Evolutionary conservation across 2,888 invertebrate genomes (phyloP).

Genomic region (Tachystola acroxantha): DNA sequence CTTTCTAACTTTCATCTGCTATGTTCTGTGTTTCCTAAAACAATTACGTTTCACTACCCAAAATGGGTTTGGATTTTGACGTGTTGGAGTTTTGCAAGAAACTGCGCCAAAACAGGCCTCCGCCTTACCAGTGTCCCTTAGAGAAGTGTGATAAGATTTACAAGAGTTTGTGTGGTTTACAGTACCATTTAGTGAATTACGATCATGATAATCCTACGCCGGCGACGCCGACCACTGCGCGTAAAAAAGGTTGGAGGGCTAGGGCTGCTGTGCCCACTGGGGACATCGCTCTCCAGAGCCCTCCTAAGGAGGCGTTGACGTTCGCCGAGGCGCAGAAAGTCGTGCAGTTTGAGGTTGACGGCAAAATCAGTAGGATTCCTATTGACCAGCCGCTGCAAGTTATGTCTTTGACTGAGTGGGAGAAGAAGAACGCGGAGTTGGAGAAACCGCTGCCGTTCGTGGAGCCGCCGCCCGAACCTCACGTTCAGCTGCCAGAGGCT

Average conservation of each 20-base stretch:
- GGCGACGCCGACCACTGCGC: conserved; percentile 78
- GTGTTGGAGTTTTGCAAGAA: conserved; percentile 91
- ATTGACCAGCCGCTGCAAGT: conserved; percentile 83
- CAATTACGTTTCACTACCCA: too few species aligned
- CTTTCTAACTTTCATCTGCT: too few species aligned
- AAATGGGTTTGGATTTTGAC: conserved; percentile 91
- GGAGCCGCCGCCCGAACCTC: conserved; percentile 62
- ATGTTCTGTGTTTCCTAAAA: too few species aligned
- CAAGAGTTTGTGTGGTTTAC: conserved; percentile 91
- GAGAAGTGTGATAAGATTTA: conserved; percentile 91
- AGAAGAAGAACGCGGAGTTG: conserved; percentile 61
- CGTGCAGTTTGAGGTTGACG: conserved; percentile 92
- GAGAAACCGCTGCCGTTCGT: conserved; percentile 65
- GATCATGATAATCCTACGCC: conserved; percentile 89
- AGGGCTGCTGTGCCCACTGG: conserved; percentile 79
- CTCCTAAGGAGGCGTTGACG: conserved; percentile 84
- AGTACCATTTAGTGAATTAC: conserved; percentile 90
- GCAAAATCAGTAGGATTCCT: conserved; percentile 82
- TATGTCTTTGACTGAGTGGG: conserved; percentile 83
- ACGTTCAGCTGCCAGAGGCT: conserved; percentile 67
- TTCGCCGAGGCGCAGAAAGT: conserved; percentile 91
- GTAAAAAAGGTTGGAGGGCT: conserved; percentile 80
- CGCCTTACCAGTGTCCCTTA: conserved; percentile 92
- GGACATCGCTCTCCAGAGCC: conserved; percentile 68
- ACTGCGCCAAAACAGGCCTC: conserved; percentile 86